Base-by-base conservation (phyloP, 2,888 invertebrate species). In the Capitulum mitella region DNA sequence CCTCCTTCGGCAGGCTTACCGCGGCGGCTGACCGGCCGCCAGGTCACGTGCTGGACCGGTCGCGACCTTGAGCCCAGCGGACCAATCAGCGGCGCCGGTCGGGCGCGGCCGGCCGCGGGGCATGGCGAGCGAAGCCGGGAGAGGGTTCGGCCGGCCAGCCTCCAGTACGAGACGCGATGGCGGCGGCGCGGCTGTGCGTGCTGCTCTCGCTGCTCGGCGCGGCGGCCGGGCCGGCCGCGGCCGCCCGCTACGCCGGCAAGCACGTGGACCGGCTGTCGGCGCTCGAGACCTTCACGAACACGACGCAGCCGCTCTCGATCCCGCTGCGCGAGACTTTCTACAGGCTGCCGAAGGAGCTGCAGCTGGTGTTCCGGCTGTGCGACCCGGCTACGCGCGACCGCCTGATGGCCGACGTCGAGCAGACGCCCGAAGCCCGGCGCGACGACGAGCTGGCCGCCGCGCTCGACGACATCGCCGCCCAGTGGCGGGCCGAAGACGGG, bases 391-490 rank as follows among this genome's bases (percentile, higher is more conserved):
- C 83, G 78, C 79, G 82, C 81, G 64, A 82, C 79, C 16, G 80
- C 77, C 76, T 81, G 80, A 48, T 83, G 82, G 34, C 75, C 79
- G 79, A 82, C 81, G 12, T 82, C 78, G 16, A 82, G 76, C 77
- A 82, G 82, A 58, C 82, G 79, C 22, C 82, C 80, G 19, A 82
- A 78, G 26, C 83, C 79, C 46, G 83, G 79, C 61, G 83, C 83
- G 48, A 81, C 81, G 37, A 83, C 79, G 37, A 83, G 79, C 78
- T 83, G 83, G 19, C 83, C 80, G 34, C 80, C 51, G 29, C 79
- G 70, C 58, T 70, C 26, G 40, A 22, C 12, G 26, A 16, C 37
- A 70, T 70, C 37, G 70, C 70, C 40, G 70, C 22, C 8, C 37
- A 37, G 37, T 70, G 70, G 70, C 37, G 26, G 2, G 40, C 19